A percentile compares a stretch with the other conserved stretches of the same genome.
These are phyloP conservation scores for Dascyllus trimaculatus DNA, from an alignment of 2,113 vertebrate species.

Conservation along the genomic window DNA sequence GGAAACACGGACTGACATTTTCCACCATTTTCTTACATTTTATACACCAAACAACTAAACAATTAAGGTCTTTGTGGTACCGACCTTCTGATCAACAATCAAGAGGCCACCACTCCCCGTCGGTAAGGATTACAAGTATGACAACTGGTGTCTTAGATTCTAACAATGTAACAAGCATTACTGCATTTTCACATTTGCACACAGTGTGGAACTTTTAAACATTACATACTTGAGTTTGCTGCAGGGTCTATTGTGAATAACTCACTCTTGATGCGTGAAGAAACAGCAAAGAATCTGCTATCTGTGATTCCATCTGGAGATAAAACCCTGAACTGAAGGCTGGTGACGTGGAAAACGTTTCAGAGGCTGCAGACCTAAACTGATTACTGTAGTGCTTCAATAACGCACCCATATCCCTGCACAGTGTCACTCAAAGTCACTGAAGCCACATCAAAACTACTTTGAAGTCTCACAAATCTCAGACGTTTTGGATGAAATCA, in stretches of 20 bases:
- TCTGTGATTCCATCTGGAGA: conserved; percentile 29
- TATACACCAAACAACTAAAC: no score
- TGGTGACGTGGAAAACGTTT: conserved; percentile 19
- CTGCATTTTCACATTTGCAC: neutral
- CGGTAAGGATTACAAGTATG: no score
- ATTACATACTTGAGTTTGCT: neutral
- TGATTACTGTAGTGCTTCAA: conserved; percentile 24
- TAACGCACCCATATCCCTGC: neutral
- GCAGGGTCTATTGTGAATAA: conserved; percentile 5
- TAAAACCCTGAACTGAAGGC: neutral
- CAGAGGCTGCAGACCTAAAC: conserved; percentile 39
- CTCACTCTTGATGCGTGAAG: conserved; percentile 22
- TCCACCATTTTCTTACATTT: no score
- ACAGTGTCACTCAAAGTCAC: neutral
- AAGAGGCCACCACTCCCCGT: no score
- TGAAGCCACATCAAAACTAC: conserved; percentile 6
- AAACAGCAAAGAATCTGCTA: neutral
- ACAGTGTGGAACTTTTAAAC: neutral
- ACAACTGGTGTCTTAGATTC: neutral
- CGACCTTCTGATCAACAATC: no score
- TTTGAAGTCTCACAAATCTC: neutral
- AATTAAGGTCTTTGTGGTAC: no score
- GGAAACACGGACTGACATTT: no score
- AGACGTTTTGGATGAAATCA: no score
- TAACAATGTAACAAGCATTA: neutral